phyloP scores from a whole-genome alignment of 2,888 invertebrate species.

The Hartigia nigra region DNA sequence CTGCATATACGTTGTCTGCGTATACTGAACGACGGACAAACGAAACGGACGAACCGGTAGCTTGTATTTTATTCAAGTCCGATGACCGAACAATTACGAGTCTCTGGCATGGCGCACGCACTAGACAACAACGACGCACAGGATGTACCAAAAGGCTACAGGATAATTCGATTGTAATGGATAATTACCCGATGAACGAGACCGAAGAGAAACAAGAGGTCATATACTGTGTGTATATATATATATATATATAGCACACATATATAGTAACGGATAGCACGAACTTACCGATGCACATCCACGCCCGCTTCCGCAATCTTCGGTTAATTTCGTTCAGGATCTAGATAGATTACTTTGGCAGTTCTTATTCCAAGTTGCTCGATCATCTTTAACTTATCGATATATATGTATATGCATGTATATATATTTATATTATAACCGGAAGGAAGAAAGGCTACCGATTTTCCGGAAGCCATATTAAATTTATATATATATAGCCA shows the following conservation, averaged over 20 bases:
- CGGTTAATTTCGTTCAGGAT: neutral
- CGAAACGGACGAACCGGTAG: constrained; percentile 46
- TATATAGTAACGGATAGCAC: constrained; percentile 13
- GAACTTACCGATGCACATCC: constrained; percentile 34
- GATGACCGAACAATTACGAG: constrained; percentile 64
- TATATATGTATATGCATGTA: neutral
- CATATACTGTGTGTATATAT: neutral
- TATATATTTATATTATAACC: neutral
- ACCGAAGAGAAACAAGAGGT: neutral
- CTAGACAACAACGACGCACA: constrained; percentile 35
- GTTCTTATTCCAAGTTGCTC: neutral
- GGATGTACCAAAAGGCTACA: constrained; percentile 51
- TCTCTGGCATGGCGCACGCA: constrained; percentile 37
- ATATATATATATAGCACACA: neutral
- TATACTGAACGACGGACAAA: neutral
- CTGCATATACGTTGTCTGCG: neutral
- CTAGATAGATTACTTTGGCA: neutral
- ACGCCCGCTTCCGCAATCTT: constrained; percentile 38
- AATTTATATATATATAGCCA: neutral
- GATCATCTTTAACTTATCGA: neutral
- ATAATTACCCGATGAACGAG: constrained; percentile 49
- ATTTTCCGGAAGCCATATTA: neutral
- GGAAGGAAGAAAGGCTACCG: neutral
- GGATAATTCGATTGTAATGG: constrained; percentile 60
- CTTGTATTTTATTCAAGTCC: constrained; percentile 65